Evolutionary conservation across 2,888 invertebrate species (phyloP), one percentile per base, ranked within the genome.

Genomic region (Euzetes globulus): DNA sequence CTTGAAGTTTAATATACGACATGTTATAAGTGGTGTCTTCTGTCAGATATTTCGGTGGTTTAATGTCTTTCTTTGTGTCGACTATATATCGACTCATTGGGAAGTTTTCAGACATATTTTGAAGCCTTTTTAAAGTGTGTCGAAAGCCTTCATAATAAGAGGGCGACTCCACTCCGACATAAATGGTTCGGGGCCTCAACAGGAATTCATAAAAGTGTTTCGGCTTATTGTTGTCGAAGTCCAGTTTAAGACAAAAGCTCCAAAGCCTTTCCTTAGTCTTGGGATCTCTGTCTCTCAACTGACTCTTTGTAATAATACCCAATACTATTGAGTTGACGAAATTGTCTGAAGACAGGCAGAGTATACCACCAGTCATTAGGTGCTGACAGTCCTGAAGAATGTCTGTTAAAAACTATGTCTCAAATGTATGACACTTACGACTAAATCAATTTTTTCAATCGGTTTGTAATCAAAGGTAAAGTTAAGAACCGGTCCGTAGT

Each of bases 121-220:
- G 87, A 33, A 93, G 81, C n/a, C 88, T 89, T 78, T 85, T 86
- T 72, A 91, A 83, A 0, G 91, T 90, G 80, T 89, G 88, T 77
- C 88, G 86, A 80, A 92, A 92, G 0, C 92, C 90, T 80, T 92
- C 92, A 81, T 92, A 91, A 82, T 89, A 93, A 0, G 90, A 88
- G 72, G 87, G 88, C 72, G 90, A 88, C 81, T 92, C 91, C 1
- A 90, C 86, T 89, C 92, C 90, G 0, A 87, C 80, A 76, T 65
- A 65, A 6, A n/a, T 29, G 19, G n/a, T 15, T n/a, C 37, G 7
- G 7, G 37, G 37, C 17, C n/a, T 65, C 5, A 65, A 11, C 1
- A 37, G 9, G 1, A 65, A 7, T 37, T 65, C 37, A 17, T 33
- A 37, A 1, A 65, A 65, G 4, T 65, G 17, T n/a, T 65, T 33